These are phyloP conservation scores for Sebastes fasciatus DNA, from an alignment of 2,113 vertebrate genomes.

Conservation along the genomic window DNA sequence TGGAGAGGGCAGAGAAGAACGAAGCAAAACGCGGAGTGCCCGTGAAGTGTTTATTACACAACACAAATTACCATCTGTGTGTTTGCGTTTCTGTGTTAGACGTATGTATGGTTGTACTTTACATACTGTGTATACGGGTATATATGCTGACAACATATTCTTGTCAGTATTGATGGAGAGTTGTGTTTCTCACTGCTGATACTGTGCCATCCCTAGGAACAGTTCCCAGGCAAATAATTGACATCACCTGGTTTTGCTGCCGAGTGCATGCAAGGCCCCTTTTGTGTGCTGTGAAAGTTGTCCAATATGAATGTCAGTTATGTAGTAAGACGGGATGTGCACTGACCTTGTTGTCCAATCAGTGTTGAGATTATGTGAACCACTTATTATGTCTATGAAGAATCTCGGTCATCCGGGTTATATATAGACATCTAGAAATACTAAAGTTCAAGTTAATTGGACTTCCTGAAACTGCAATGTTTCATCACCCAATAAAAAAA, in stretches of 20 bases:
- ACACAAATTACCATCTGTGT: neutral
- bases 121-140: too few relatives aligned
- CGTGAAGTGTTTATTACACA: neutral
- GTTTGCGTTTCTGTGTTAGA: too few relatives aligned
- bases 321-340: neutral
- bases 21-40: neutral
- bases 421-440: neutral
- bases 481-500: neutral
- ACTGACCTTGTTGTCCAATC: constrained; percentile 6
- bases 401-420: neutral
- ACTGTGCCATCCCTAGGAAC: neutral
- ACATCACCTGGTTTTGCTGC: neutral
- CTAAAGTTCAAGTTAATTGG: neutral
- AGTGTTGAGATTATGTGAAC: constrained; percentile 16
- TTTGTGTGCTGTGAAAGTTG: constrained; percentile 24
- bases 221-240: neutral
- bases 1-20: constrained; percentile 1
- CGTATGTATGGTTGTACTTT: too few relatives aligned
- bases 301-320: neutral
- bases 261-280: neutral
- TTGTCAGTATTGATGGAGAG: too few relatives aligned
- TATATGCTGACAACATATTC: too few relatives aligned
- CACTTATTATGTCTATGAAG: constrained; percentile 1
- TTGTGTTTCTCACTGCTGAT: too few relatives aligned
- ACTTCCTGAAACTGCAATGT: neutral